Conservation (phyloP, 1,140 invertebrate species). For the Drosophila insularis region DNA sequence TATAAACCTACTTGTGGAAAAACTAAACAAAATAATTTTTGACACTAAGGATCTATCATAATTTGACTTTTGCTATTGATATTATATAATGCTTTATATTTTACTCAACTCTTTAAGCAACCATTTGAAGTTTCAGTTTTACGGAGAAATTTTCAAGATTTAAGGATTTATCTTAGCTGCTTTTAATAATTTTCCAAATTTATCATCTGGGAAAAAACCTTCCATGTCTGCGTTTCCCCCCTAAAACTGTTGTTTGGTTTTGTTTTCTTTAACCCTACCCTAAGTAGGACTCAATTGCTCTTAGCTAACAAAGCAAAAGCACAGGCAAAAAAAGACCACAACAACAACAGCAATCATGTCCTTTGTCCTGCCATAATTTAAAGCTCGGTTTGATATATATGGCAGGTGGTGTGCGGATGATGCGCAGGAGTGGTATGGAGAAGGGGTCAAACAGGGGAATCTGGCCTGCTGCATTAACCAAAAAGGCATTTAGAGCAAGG, state of each 20-base stretch:
- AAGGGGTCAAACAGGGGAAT: not conserved
- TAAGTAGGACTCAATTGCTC: slow-evolving; percentile 6
- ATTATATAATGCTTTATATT: no score
- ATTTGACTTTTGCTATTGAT: no score
- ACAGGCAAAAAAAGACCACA: slow-evolving; percentile 8
- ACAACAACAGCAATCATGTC: slow-evolving; percentile 13
- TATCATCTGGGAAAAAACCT: not conserved
- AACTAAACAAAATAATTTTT: no score
- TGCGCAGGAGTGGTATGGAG: not conserved
- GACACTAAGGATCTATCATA: no score
- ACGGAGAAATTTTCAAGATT: no score
- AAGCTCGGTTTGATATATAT: slow-evolving; percentile 21
- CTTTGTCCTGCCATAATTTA: slow-evolving; percentile 55
- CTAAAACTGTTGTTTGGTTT: not conserved
- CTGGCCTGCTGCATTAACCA: slow-evolving; percentile 55
- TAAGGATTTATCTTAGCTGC: no score
- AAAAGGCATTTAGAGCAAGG: slow-evolving; percentile 51
- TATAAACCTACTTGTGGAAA: no score
- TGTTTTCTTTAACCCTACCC: slow-evolving; percentile 1
- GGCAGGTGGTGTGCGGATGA: slow-evolving; percentile 52
- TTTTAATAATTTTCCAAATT: not conserved
- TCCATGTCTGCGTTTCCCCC: not conserved
- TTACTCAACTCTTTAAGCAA: no score
- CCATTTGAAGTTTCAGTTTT: no score
- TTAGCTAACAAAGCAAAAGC: slow-evolving; percentile 9